These are phyloP conservation scores for Centroberyx gerrardi DNA, from an alignment of 2,797 vertebrate species.

Conservation along the genomic window DNA sequence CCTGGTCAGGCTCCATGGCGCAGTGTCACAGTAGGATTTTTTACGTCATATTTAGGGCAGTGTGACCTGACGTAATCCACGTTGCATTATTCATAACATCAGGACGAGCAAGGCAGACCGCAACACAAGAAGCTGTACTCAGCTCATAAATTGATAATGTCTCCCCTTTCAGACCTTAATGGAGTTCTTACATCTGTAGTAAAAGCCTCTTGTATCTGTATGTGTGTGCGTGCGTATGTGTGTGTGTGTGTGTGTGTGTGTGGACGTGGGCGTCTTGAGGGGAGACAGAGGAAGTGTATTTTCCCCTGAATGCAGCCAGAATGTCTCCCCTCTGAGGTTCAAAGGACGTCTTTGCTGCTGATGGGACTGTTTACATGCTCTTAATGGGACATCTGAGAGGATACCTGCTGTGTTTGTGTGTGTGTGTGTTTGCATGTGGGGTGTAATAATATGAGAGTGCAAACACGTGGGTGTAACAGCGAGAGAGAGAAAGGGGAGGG, in stretches of 20 bases:
- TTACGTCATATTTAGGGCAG: constrained; percentile 77
- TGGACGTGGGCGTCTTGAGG: constrained; percentile 42
- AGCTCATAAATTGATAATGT: constrained; percentile 82
- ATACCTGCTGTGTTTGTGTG: constrained; percentile 61
- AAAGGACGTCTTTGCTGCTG: constrained; percentile 66
- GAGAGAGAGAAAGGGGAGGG: constrained; percentile 5
- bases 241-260: constrained; percentile 18
- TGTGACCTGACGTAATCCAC: constrained; percentile 80
- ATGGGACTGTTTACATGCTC: constrained; percentile 52
- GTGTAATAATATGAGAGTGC: constrained; percentile 47
- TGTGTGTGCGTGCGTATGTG: not conserved
- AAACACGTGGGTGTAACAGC: constrained; percentile 5
- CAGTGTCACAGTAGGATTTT: constrained; percentile 38
- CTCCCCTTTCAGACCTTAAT: constrained; percentile 75
- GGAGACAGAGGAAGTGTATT: constrained; percentile 60
- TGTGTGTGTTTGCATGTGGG: constrained; percentile 24
- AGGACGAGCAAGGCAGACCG: constrained; percentile 69
- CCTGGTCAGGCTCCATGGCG: constrained; percentile 27
- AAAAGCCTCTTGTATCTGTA: constrained; percentile 44
- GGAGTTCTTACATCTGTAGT: constrained; percentile 75
- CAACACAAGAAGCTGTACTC: constrained; percentile 69
- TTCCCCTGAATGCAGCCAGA: constrained; percentile 52
- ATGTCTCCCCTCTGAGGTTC: constrained; percentile 70
- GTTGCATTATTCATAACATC: constrained; percentile 82
- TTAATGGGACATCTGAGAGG: constrained; percentile 67